Evolutionary conservation across 2,797 vertebrate species (phyloP).

Genomic region (Macrochelys suwanniensis): DNA sequence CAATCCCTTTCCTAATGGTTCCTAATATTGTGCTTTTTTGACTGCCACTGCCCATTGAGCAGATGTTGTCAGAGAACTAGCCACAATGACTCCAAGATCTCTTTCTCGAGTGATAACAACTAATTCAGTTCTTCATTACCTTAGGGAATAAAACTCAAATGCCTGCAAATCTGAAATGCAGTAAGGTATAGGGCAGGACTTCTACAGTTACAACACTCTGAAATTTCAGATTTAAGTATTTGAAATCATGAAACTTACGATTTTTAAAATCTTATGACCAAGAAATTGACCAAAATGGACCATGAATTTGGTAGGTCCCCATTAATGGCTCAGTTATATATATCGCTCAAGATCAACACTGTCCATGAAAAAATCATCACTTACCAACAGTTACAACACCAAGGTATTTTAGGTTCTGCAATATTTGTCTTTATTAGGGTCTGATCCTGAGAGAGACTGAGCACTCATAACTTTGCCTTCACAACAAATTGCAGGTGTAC

Average conservation of each 20-base stretch:
- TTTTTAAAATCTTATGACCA: too few relatives aligned
- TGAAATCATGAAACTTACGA: too few relatives aligned
- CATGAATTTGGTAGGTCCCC: too few relatives aligned
- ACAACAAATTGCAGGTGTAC: neutral
- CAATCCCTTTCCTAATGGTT: neutral
- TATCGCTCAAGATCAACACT: too few relatives aligned
- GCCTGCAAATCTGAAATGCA: neutral
- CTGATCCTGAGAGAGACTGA: neutral
- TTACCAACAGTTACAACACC: neutral
- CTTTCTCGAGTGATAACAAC: neutral
- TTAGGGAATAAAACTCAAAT: neutral
- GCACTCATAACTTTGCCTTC: neutral
- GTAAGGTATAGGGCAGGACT: neutral
- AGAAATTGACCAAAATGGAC: too few relatives aligned
- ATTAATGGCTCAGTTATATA: neutral
- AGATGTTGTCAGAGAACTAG: neutral
- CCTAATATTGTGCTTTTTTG: neutral
- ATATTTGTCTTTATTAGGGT: neutral
- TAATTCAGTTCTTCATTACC: neutral
- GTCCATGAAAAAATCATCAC: neutral
- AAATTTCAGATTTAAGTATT: neutral
- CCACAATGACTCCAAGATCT: neutral
- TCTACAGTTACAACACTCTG: too few relatives aligned
- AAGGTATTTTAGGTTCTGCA: neutral
- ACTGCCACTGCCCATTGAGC: neutral